Evolutionary conservation across 2,888 invertebrate species (phyloP).

Genomic region (Nebria brevicollis): DNA sequence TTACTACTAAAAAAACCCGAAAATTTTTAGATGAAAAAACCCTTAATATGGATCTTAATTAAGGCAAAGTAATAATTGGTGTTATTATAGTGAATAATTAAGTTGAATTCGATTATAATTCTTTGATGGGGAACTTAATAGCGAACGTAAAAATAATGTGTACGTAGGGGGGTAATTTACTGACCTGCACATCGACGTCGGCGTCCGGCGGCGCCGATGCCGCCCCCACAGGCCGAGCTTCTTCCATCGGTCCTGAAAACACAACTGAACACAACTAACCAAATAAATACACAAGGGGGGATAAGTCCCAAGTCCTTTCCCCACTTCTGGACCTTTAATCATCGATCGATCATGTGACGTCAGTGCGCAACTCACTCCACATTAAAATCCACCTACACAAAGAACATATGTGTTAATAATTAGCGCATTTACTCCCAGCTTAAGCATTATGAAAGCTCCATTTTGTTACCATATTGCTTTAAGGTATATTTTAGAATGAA

Average conservation of each 20-base stretch:
- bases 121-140: no score
- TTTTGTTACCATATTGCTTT: no score
- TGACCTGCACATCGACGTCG: slow-evolving; percentile 38
- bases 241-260: slow-evolving; percentile 22
- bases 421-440: background rate
- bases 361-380: background rate
- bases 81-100: no score
- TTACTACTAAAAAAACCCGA: no score
- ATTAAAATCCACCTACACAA: background rate
- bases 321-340: background rate
- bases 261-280: slow-evolving; percentile 1
- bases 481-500: no score
- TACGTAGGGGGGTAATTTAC: background rate
- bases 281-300: slow-evolving; percentile 2
- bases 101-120: no score
- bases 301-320: background rate
- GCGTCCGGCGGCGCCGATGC: slow-evolving; percentile 28
- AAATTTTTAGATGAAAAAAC: no score
- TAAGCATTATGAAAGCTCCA: no score
- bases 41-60: no score
- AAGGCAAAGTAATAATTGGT: no score
- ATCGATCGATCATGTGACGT: slow-evolving; percentile 16
- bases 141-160: no score
- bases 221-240: slow-evolving; percentile 18
- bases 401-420: background rate